A percentile compares a stretch with the other conserved stretches of the same genome.
Evolutionary conservation across 2,113 vertebrate genomes (phyloP).

Genomic region (Pseudois nayaur): DNA sequence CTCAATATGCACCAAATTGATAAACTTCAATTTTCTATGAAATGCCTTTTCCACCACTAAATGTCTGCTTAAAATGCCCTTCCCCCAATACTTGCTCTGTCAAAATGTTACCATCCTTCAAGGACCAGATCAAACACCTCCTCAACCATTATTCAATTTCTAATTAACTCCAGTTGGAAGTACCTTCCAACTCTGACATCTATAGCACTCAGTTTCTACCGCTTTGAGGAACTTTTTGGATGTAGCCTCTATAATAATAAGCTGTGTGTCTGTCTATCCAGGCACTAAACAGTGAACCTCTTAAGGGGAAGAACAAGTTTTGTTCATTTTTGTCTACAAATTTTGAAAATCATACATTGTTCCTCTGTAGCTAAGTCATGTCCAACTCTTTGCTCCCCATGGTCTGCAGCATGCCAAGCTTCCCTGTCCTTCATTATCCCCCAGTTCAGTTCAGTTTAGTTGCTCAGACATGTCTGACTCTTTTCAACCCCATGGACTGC

Average conservation of each 20-base stretch:
- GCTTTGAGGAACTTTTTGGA: neutral
- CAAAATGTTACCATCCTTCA: neutral
- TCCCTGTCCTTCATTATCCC: neutral
- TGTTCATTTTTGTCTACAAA: neutral
- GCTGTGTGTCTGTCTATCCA: neutral
- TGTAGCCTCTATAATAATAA: neutral
- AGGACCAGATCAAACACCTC: neutral
- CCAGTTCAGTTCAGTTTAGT: neutral
- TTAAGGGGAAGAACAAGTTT: neutral
- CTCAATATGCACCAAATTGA: neutral
- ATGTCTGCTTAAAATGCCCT: neutral
- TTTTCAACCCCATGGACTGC: neutral
- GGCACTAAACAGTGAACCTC: neutral
- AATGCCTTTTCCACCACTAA: neutral
- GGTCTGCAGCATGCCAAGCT: neutral
- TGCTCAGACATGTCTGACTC: neutral
- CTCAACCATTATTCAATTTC: neutral
- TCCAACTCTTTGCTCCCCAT: neutral
- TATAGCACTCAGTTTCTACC: neutral
- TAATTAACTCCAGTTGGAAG: neutral
- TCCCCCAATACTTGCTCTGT: neutral
- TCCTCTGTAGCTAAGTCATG: neutral
- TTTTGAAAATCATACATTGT: neutral
- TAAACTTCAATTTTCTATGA: neutral
- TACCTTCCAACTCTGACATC: neutral